phyloP scores from a whole-genome alignment of 2,113 vertebrate genomes.

The Bucco capensis region DNA sequence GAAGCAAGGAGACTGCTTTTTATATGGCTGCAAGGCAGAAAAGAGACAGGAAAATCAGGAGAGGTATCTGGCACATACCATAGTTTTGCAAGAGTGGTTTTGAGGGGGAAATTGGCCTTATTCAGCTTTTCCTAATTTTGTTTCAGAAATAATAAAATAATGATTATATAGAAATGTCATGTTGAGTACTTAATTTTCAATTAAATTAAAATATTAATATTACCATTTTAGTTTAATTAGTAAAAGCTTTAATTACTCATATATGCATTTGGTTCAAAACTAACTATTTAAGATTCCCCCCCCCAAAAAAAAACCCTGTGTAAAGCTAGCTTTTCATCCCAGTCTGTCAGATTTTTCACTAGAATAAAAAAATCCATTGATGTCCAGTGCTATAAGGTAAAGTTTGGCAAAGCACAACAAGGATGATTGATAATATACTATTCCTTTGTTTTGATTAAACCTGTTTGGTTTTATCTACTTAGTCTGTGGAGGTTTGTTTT shows the following conservation, averaged over 20 bases:
- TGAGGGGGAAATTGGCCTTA: neutral
- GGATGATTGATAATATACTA: neutral
- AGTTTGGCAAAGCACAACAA: neutral
- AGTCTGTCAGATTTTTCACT: neutral
- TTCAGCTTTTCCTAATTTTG: neutral
- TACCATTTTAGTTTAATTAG: neutral
- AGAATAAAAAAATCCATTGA: neutral
- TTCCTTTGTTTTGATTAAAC: neutral
- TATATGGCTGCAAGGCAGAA: neutral
- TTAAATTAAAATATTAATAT: neutral
- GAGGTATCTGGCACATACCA: neutral
- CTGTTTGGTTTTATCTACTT: neutral
- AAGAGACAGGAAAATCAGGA: neutral
- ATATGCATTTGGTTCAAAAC: neutral
- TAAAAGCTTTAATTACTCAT: neutral
- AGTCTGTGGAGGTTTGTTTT: neutral
- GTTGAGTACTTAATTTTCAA: neutral
- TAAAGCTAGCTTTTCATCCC: neutral
- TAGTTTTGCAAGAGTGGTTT: neutral
- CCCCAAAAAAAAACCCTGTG: neutral
- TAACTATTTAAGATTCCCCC: neutral
- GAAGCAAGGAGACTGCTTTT: neutral
- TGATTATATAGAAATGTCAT: neutral
- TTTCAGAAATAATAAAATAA: neutral
- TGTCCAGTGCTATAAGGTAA: neutral